These are phyloP conservation scores for Callionymus lyra DNA, from an alignment of 2,113 vertebrate genomes.

Conservation along the genomic window DNA sequence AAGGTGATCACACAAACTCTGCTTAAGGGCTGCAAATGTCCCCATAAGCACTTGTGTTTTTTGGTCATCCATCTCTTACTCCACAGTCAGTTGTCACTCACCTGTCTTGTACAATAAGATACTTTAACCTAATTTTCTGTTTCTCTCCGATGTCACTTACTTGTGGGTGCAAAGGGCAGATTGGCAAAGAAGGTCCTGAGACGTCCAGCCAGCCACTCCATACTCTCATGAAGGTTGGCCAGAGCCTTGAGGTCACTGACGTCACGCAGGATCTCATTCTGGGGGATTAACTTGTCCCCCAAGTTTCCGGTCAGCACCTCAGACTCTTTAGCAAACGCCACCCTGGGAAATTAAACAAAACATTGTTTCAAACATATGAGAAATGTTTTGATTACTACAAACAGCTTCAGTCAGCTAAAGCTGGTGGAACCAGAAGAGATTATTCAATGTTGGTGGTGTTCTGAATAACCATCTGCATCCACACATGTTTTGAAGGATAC, in stretches of 20 bases:
- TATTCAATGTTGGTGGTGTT: no score
- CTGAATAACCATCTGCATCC: no score
- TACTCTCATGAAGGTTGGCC: slow-evolving; percentile 95
- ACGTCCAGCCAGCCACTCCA: slow-evolving; percentile 88
- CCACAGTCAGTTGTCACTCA: no score
- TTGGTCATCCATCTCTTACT: no score
- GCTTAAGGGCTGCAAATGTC: no score
- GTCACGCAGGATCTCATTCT: slow-evolving; percentile 88
- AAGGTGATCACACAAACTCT: no score
- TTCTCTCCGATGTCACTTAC: slow-evolving; percentile 65
- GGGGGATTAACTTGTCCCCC: slow-evolving; percentile 92
- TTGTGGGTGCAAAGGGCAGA: slow-evolving; percentile 67
- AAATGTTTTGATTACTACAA: neutral
- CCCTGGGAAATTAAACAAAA: slow-evolving; percentile 55
- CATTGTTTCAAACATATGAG: neutral
- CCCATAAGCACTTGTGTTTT: no score
- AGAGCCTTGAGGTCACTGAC: slow-evolving; percentile 94
- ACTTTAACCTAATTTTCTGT: no score
- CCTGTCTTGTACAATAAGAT: no score
- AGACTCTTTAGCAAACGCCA: slow-evolving; percentile 91
- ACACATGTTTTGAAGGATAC: no score
- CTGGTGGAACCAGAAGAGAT: no score
- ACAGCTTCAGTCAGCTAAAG: neutral
- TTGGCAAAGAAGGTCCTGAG: slow-evolving; percentile 77
- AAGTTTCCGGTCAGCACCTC: slow-evolving; percentile 96